Evolutionary conservation across 1,140 invertebrate genomes (phyloP), one percentile per base, ranked within the genome.

Genomic region (Eurosta solidaginis): DNA sequence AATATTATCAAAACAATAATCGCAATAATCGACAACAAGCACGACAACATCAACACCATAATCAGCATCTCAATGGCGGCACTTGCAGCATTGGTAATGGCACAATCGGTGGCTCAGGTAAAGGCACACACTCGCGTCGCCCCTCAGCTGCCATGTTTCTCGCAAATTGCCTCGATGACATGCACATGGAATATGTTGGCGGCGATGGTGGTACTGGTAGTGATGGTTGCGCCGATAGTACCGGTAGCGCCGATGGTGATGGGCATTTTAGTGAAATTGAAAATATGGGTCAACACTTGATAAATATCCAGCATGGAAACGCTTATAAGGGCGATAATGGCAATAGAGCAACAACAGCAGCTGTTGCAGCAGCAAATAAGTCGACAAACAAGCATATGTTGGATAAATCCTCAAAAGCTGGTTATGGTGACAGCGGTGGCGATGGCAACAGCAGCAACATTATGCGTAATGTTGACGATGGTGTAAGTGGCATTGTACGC

Each of bases 251-350:
- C 79, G 85, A 82, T 76, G 81, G 84, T 81, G 89, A 89, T 83
- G 87, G 88, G 82, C 84, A 86, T 87, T 89, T 89, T 84, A 89
- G 88, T 87, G 89, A 90, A 85, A 84, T 82, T 79, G 89, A 89
- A 86, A 86, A 88, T 87, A 84, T 87, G 85, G 85, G 85, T 87
- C 83, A 85, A 84, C 82, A 87, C 85, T 79, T 87, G 85, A 87
- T 87, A 80, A 80, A 80, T 75, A 74, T 63, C 52, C 76, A 73
- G 29, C 40, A 25, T 12, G 14, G 40, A n/a, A 79, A 77, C 78
- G 78, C 49, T 40, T 68, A 68, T 10, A 79, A 45, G 49, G 73
- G 77, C 77, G 77, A 76, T 78, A 52, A 50, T 50, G 78, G 78
- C 68, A 49, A 36, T 42, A 79, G 77, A 79, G 78, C 78, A 75